Conservation (phyloP, 2,113 vertebrate species). For the Xiphophorus maculatus region DNA sequence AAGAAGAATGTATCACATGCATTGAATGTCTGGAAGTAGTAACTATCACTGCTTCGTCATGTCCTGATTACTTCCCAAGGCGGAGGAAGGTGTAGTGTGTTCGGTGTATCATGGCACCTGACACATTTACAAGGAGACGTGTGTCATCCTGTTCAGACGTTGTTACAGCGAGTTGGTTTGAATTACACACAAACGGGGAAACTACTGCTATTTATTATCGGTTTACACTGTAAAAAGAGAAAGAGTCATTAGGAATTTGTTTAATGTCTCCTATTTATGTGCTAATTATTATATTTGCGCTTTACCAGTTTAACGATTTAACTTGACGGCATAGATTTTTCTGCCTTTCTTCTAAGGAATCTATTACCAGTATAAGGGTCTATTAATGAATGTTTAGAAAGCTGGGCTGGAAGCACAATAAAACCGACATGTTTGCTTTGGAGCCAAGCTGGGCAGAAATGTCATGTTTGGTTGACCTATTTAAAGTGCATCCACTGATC, state of each 20-base stretch:
- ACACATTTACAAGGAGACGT: slow-evolving; percentile 11
- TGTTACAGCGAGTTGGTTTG: slow-evolving; percentile 4
- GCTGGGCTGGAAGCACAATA: slow-evolving; percentile 28
- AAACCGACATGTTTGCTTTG: slow-evolving; percentile 55
- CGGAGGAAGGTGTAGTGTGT: slow-evolving; percentile 21
- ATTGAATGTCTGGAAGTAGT: slow-evolving; percentile 6
- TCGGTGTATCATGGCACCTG: slow-evolving; percentile 17
- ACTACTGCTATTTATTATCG: no score
- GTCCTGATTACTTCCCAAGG: slow-evolving; percentile 18
- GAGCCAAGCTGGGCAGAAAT: slow-evolving; percentile 11
- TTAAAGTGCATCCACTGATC: slow-evolving; percentile 27
- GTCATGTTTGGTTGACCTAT: slow-evolving; percentile 47
- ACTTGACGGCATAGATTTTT: no score
- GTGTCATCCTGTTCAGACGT: slow-evolving; percentile 50
- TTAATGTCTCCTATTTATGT: no score
- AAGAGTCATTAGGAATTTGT: no score
- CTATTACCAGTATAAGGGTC: slow-evolving; percentile 1
- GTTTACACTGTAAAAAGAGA: no score
- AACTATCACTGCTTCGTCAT: slow-evolving; percentile 25
- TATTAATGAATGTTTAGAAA: slow-evolving; percentile 30
- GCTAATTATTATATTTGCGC: no score
- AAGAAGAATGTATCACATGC: neutral
- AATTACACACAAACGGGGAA: slow-evolving; percentile 3
- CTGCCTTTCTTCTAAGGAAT: slow-evolving; percentile 26
- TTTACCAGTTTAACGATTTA: no score